phyloP scores from a whole-genome alignment of 2,113 vertebrate genomes.

The Carlito syrichta region DNA sequence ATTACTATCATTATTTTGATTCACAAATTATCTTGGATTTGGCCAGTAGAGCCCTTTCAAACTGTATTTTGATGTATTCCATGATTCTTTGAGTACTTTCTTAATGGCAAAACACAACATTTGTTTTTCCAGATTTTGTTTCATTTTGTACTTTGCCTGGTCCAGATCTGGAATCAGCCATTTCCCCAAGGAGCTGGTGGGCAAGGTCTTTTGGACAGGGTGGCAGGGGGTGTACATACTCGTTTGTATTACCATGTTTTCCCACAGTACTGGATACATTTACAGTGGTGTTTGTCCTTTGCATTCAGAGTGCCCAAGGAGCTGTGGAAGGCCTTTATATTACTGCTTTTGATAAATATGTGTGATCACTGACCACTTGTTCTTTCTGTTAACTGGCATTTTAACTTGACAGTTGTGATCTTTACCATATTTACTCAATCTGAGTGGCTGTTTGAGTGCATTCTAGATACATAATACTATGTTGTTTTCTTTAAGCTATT shows the following conservation, averaged over 20 bases:
- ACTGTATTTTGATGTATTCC: neutral
- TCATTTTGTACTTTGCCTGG: neutral
- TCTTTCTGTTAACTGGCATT: neutral
- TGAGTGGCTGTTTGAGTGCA: neutral
- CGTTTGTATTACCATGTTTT: neutral
- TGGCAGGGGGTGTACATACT: neutral
- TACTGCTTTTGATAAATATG: neutral
- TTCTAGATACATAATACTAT: neutral
- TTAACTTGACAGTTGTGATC: neutral
- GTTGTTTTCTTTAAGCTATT: slow-evolving; percentile 20
- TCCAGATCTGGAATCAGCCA: neutral
- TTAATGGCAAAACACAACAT: neutral
- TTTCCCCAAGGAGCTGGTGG: neutral
- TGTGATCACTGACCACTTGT: neutral
- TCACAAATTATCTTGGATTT: neutral
- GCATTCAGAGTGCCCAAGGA: neutral
- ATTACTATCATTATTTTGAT: neutral
- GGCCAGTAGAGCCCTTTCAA: neutral
- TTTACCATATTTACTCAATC: neutral
- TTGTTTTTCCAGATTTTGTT: neutral
- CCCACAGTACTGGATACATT: neutral
- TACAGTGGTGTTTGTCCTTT: neutral
- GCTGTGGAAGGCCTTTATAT: neutral
- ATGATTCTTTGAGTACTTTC: neutral
- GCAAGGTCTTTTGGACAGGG: neutral